Evolutionary conservation across 2,797 vertebrate genomes (phyloP), one percentile per base, ranked within the genome.

Genomic region (Lagorchestes hirsutus): DNA sequence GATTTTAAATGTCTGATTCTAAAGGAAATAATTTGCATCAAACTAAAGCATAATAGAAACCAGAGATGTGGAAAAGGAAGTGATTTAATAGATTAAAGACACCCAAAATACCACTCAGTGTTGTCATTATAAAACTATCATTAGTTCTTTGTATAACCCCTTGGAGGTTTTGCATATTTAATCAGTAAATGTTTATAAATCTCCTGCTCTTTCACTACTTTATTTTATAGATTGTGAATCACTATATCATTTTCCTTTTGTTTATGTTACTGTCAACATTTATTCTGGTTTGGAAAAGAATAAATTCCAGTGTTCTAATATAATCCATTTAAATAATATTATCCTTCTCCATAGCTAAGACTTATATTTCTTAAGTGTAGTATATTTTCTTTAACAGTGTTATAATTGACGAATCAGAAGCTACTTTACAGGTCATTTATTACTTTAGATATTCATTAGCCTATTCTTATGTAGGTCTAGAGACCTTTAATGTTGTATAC

Each of bases 11-110:
- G 40, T 93, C 55, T 55, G 34, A 91, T 95, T 93, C 29, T 90
- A 92, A 94, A 93, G 52, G 96, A 90, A 93, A 31, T 16, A 52
- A 93, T 95, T 93, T 93, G 82, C 52, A 94, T 95, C 54, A 54
- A 96, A 91, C 12, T 2, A 56, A 94, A 96, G 93, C 46, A 55
- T 4, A 55, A 54, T 91, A 92, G 5, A 50, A 54, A 40, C 28
- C 50, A 54, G 54, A 52, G 50, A 93, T 29, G 54, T 87, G 46
- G 13, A 92, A 92, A 96, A 92, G 67, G n/a, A 46, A 0, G 0
- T 27, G 28, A 91, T 91, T 54, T 91, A 55, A 67, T 91, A 24
- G 22, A 54, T 93, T 91, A 92, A 93, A 96, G 55, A 5, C 5
- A 59, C 91, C 2, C 92, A 50, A 28, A 12, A 55, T 96, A 12